Evolutionary conservation across 2,888 invertebrate species (phyloP).

Genomic region (Elmis aenea): DNA sequence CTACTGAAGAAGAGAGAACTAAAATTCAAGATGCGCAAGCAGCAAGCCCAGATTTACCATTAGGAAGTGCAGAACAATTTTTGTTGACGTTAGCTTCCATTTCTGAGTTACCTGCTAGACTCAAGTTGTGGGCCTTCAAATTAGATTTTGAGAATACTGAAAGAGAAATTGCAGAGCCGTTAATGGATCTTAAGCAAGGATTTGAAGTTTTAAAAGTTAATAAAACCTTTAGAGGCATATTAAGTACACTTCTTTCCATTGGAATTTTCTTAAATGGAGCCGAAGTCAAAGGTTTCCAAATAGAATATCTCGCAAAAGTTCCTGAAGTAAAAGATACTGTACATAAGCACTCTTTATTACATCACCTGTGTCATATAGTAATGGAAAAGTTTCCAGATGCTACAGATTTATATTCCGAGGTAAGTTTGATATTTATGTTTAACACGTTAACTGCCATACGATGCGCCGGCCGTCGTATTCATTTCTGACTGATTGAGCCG

Average conservation of each 20-base stretch:
- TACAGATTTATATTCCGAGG: constrained; percentile 96
- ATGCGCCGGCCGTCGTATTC: too few relatives aligned
- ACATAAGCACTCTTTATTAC: constrained; percentile 95
- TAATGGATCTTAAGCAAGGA: constrained; percentile 98
- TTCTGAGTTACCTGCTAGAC: constrained; percentile 86
- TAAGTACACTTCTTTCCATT: constrained; percentile 88
- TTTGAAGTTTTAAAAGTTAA: constrained; percentile 86
- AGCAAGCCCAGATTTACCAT: constrained; percentile 80
- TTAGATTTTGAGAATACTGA: constrained; percentile 97
- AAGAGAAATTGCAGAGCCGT: constrained; percentile 96
- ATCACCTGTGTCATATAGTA: constrained; percentile 96
- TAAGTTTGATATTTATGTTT: too few relatives aligned
- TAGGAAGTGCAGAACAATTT: constrained; percentile 97
- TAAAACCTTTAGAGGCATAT: constrained; percentile 90
- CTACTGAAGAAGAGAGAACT: constrained; percentile 85
- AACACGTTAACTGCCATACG: too few relatives aligned
- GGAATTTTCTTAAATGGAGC: constrained; percentile 95
- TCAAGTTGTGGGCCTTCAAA: constrained; percentile 98
- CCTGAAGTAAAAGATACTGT: constrained; percentile 99
- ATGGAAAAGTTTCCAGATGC: constrained; percentile 94
- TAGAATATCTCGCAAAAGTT: constrained; percentile 95
- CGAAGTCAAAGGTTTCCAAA: constrained; percentile 90
- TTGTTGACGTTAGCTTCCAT: constrained; percentile 94
- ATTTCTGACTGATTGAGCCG: background rate
- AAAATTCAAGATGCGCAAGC: constrained; percentile 95